Base-by-base conservation (phyloP, 1,140 invertebrate genomes). In the Adelges cooleyi region DNA sequence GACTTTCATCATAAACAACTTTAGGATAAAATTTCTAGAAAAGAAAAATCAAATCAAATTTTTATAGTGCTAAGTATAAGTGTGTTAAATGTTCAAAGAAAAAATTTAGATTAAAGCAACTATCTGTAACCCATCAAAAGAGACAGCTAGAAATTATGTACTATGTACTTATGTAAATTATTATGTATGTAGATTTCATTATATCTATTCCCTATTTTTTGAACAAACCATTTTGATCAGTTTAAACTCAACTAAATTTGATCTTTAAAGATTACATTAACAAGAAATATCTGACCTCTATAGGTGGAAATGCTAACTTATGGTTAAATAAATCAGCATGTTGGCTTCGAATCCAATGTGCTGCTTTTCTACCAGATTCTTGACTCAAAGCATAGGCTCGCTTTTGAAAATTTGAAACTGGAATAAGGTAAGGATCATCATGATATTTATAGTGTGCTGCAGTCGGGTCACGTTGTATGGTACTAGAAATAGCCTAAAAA, bases 341-440 rank as follows among this genome's bases (percentile, higher is more conserved):
- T 72, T 92, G 77, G 69, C 89, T 77, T 67, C 83, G 76, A 50
- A 95, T 81, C 86, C 88, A 96, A 66, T 82, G 80, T 2, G 92
- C 92, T 46, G 92, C 85, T 77, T 90, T 93, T 52, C 82, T 81
- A 6, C 92, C 92, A 23, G 90, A 81, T 74, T 94, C 91, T 72
- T 86, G 84, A 5, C 91, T 81, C 68, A 96, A 74, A 8, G 88
- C 83, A 78, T 80, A 94, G 0, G 78, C 76, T 68, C 90, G 74
- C 75, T 92, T 87, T 5, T 79, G 74, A 44, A 77, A 71, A 75
- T 85, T 86, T n/a, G 86, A 89, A 49, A 77, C 73, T n/a, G 92
- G 92, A 69, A 86, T 86, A 3, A 95, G 76, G 74, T 80, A 93
- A 5, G 92, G 91, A 77, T 95, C 92, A 81, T 95, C 91, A 71